Evolutionary conservation across 2,113 vertebrate species (phyloP).

Genomic region (Pollimyrus isidori): DNA sequence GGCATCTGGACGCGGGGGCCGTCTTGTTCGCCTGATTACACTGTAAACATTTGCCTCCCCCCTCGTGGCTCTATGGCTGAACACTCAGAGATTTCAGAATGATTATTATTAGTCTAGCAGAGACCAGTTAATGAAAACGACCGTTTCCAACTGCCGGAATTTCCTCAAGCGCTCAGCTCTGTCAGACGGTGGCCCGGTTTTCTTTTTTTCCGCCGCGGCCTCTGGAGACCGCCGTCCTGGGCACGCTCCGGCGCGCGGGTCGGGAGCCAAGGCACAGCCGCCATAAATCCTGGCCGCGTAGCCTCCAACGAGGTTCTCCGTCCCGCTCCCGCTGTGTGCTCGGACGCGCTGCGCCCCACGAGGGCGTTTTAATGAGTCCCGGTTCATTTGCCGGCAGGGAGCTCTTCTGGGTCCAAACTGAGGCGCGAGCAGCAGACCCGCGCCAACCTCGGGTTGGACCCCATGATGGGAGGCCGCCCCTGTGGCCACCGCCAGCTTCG

Average conservation of each 20-base stretch:
- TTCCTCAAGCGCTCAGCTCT: not conserved
- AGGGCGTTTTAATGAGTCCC: conserved; percentile 21
- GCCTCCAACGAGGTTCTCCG: not conserved
- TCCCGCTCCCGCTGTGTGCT: conserved; percentile 12
- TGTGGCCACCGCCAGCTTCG: not conserved
- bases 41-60: not conserved
- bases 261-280: not conserved
- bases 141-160: not conserved
- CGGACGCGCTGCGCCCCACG: not conserved
- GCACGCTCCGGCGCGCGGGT: not conserved
- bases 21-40: not conserved
- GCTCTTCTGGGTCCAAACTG: not conserved
- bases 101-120: not conserved
- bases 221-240: not conserved
- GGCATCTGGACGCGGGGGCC: not conserved
- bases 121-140: not conserved
- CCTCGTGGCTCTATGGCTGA: not conserved
- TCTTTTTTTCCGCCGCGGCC: not conserved
- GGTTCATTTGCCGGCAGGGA: conserved; percentile 11
- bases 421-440: not conserved
- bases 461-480: not conserved
- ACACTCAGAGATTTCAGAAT: not conserved
- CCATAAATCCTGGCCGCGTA: conserved; percentile 12
- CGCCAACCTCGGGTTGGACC: too few species aligned
- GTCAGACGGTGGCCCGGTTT: not conserved